A percentile compares a stretch with the other conserved stretches of the same genome.
Evolutionary conservation across 2,888 invertebrate genomes (phyloP).

Genomic region (Phania funesta): DNA sequence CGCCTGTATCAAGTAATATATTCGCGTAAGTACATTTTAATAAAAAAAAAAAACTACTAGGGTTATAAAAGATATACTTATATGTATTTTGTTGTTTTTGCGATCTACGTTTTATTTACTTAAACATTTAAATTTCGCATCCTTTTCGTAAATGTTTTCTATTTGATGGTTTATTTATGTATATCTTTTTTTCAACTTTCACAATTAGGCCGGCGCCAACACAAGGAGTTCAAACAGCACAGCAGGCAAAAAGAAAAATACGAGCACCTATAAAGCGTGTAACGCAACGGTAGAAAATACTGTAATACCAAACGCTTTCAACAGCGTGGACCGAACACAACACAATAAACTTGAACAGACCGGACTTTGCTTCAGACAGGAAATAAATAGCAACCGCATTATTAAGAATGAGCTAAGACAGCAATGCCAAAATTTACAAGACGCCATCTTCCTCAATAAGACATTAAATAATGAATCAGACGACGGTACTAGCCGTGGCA

Average conservation of each 20-base stretch:
- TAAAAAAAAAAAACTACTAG: neutral
- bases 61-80: neutral
- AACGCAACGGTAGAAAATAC: slow-evolving; percentile 77
- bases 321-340: slow-evolving; percentile 69
- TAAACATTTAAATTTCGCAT: slow-evolving; percentile 1
- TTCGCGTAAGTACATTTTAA: slow-evolving; percentile 79
- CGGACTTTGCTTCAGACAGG: slow-evolving; percentile 56
- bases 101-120: slow-evolving; percentile 23
- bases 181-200: slow-evolving; percentile 30
- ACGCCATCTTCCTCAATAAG: slow-evolving; percentile 40
- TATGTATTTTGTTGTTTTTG: slow-evolving; percentile 35
- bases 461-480: slow-evolving; percentile 46
- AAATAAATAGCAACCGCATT: slow-evolving; percentile 46
- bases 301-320: slow-evolving; percentile 70
- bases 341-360: slow-evolving; percentile 58
- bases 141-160: slow-evolving; percentile 10
- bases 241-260: slow-evolving; percentile 77
- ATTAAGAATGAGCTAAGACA: slow-evolving; percentile 42
- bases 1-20: slow-evolving; percentile 77
- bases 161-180: neutral
- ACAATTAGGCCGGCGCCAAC: slow-evolving; percentile 75
- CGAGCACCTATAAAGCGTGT: slow-evolving; percentile 75
- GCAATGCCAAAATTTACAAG: slow-evolving; percentile 37
- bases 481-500: neutral
- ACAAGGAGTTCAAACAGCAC: slow-evolving; percentile 71